These are phyloP conservation scores for Orgyia antiqua DNA, from an alignment of 2,888 invertebrate genomes.

Conservation along the genomic window DNA sequence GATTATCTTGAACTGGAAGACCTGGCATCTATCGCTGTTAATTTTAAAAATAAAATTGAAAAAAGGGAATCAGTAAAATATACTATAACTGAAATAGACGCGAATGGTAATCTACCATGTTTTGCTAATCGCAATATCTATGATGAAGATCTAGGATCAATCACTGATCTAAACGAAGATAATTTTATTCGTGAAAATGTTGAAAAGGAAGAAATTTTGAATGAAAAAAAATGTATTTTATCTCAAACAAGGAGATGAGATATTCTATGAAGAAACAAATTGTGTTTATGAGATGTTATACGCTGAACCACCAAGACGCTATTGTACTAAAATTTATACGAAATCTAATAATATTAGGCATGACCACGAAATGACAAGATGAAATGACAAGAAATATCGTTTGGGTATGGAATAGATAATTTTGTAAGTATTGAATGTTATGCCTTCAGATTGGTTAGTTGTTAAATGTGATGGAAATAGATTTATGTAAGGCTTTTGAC, in stretches of 20 bases:
- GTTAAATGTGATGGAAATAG: no score
- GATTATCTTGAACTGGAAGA: neutral
- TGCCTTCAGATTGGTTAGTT: no score
- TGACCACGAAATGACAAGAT: no score
- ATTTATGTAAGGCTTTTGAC: no score
- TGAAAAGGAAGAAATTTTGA: neutral
- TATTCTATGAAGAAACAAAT: neutral
- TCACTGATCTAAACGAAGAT: neutral
- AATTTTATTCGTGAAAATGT: neutral
- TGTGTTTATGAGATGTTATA: neutral
- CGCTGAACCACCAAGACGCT: neutral
- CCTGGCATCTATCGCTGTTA: neutral
- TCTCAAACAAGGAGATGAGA: neutral
- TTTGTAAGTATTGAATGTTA: no score
- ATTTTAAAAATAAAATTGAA: neutral
- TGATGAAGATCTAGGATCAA: neutral
- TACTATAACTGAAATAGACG: neutral
- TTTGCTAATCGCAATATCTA: neutral
- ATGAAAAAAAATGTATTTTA: neutral
- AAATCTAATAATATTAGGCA: neutral
- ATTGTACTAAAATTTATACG: neutral
- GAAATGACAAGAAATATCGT: neutral
- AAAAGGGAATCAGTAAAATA: neutral
- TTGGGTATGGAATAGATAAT: neutral
- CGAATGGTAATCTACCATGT: slow-evolving; percentile 1